Evolutionary conservation across 2,888 invertebrate genomes (phyloP).

Genomic region (Eutolmus rufibarbis): DNA sequence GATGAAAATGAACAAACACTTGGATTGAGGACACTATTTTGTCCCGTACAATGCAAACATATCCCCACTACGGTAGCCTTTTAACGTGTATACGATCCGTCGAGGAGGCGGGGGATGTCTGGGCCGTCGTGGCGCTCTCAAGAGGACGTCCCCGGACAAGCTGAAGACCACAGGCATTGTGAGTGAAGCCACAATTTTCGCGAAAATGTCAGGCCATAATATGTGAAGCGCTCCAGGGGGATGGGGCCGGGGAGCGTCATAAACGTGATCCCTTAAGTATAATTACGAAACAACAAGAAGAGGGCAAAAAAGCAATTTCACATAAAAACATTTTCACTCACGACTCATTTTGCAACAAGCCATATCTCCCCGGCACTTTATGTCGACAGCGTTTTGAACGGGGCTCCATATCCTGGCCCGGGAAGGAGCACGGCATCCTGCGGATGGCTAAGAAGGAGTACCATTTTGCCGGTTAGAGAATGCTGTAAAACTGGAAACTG

Average conservation of each 20-base stretch:
- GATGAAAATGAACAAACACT: not conserved
- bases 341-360: slow-evolving; percentile 25
- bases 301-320: slow-evolving; percentile 34
- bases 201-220: not conserved
- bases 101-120: not conserved
- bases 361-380: slow-evolving; percentile 3
- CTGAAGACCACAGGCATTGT: not conserved
- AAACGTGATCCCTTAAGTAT: slow-evolving; percentile 34
- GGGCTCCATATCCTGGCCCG: not conserved
- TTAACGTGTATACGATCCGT: not conserved
- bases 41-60: not conserved
- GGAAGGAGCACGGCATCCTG: not conserved
- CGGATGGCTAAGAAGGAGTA: not conserved
- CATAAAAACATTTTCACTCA: slow-evolving; percentile 37
- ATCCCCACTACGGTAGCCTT: not conserved
- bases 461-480: not conserved
- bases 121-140: not conserved
- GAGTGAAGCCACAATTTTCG: not conserved
- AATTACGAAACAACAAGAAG: slow-evolving; percentile 28
- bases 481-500: slow-evolving; percentile 6
- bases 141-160: not conserved
- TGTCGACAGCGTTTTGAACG: slow-evolving; percentile 15
- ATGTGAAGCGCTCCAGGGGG: not conserved
- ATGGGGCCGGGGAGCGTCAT: not conserved
- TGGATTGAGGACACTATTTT: slow-evolving; percentile 9